Evolutionary conservation across 2,113 vertebrate species (phyloP).

Genomic region (Leucoraja erinaceus): DNA sequence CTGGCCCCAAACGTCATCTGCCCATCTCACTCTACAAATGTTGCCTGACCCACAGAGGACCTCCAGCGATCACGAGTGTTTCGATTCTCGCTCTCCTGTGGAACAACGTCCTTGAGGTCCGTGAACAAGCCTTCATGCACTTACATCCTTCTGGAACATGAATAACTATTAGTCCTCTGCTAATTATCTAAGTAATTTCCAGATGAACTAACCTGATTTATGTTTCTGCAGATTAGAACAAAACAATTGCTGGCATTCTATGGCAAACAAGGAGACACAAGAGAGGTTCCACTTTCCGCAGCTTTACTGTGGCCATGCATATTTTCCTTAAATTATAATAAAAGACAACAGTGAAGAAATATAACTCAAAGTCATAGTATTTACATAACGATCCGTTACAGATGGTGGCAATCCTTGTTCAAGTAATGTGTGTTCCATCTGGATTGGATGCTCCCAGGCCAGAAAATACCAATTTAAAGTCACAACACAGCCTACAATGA

Average conservation of each 20-base stretch:
- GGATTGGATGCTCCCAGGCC: background rate
- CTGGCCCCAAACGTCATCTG: too few relatives aligned
- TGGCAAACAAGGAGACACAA: conserved; percentile 5
- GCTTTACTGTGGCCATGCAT: conserved; percentile 4
- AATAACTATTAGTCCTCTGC: background rate
- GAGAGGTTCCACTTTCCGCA: conserved; percentile 20
- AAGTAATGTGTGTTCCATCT: conserved; percentile 35
- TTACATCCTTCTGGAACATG: background rate
- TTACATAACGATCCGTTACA: conserved; percentile 17
- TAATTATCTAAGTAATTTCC: background rate
- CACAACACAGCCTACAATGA: background rate
- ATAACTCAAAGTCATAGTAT: conserved; percentile 21
- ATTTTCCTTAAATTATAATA: conserved; percentile 13
- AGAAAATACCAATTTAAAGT: conserved; percentile 9
- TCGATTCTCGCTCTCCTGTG: too few relatives aligned
- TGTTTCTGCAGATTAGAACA: background rate
- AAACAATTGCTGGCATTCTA: background rate
- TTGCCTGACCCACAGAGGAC: too few relatives aligned
- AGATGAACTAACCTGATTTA: background rate
- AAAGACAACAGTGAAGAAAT: conserved; percentile 15
- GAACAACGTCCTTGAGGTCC: background rate
- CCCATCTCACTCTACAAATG: too few relatives aligned
- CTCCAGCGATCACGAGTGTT: too few relatives aligned
- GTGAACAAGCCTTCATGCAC: background rate
- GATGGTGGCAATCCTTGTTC: conserved; percentile 13